A percentile compares a stretch with the other conserved stretches of the same genome.
These are phyloP conservation scores for Diphyllodes magnificus DNA, from an alignment of 2,113 vertebrate genomes.

Conservation along the genomic window DNA sequence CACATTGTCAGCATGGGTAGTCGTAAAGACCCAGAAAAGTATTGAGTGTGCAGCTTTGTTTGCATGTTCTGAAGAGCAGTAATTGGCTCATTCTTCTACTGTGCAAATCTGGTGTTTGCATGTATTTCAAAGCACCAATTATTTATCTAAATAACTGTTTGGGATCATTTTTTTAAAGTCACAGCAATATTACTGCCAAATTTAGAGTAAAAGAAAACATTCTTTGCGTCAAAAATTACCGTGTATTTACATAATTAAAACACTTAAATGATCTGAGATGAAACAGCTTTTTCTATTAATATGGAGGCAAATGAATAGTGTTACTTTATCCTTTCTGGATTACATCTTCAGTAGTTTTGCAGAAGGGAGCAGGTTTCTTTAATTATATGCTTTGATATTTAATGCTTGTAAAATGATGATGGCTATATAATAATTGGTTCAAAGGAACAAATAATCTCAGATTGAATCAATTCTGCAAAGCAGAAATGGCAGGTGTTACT, in stretches of 20 bases:
- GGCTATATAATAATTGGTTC: neutral
- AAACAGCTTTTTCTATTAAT: neutral
- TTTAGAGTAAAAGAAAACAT: neutral
- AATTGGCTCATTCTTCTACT: neutral
- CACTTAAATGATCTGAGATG: neutral
- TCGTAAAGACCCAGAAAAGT: neutral
- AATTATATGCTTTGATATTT: neutral
- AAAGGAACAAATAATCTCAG: neutral
- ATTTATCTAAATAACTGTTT: neutral
- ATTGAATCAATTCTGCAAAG: neutral
- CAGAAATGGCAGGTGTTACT: neutral
- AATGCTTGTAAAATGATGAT: neutral
- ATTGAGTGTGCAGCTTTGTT: neutral
- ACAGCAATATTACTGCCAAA: neutral
- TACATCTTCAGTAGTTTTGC: neutral
- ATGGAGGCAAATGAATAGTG: neutral
- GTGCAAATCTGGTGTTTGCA: neutral
- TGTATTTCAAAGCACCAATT: neutral
- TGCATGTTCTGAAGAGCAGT: neutral
- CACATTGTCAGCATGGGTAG: neutral
- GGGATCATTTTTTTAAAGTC: neutral
- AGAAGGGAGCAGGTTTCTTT: neutral
- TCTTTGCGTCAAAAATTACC: neutral
- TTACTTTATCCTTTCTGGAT: neutral
- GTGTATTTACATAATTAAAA: neutral